Percentiles rank a stretch among this genome's conserved stretches.
Evolutionary conservation across 2,797 vertebrate species (phyloP).

Genomic region (Acipenser oxyrinchus): DNA sequence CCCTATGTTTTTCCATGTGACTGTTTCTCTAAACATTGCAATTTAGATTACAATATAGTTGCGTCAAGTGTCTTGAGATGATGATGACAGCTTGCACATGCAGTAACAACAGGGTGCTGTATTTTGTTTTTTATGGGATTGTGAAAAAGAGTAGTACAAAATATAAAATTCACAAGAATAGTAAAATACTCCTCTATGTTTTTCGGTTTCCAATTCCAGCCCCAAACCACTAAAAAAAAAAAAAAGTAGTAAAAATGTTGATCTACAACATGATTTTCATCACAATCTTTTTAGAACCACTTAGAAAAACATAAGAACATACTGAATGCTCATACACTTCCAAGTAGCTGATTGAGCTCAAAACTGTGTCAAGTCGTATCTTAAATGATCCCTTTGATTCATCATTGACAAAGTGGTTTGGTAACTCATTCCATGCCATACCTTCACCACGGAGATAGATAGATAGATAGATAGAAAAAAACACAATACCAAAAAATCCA

Average conservation of each 20-base stretch:
- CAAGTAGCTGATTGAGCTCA: too few species aligned
- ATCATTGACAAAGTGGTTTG: too few species aligned
- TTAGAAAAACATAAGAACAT: too few species aligned
- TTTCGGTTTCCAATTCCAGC: neutral
- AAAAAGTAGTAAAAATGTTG: conserved; percentile 1
- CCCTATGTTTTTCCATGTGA: conserved; percentile 31
- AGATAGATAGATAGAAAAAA: too few species aligned
- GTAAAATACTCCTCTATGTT: conserved; percentile 28
- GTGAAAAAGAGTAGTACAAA: conserved; percentile 22
- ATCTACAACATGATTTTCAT: neutral
- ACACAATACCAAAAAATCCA: too few species aligned
- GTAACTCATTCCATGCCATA: too few species aligned
- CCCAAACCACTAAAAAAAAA: too few species aligned
- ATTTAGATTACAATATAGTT: conserved; percentile 44
- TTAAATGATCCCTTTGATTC: too few species aligned
- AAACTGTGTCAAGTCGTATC: too few species aligned
- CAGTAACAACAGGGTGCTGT: conserved; percentile 27
- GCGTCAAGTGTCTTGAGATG: conserved; percentile 13
- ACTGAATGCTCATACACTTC: too few species aligned
- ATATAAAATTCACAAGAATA: conserved; percentile 36
- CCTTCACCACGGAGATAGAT: too few species aligned
- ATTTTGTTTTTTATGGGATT: conserved; percentile 25
- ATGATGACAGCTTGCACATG: neutral
- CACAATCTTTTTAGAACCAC: too few species aligned
- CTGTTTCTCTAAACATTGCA: conserved; percentile 21